Conservation (phyloP, 1,140 invertebrate species). For the Scaptomyza pallida region DNA sequence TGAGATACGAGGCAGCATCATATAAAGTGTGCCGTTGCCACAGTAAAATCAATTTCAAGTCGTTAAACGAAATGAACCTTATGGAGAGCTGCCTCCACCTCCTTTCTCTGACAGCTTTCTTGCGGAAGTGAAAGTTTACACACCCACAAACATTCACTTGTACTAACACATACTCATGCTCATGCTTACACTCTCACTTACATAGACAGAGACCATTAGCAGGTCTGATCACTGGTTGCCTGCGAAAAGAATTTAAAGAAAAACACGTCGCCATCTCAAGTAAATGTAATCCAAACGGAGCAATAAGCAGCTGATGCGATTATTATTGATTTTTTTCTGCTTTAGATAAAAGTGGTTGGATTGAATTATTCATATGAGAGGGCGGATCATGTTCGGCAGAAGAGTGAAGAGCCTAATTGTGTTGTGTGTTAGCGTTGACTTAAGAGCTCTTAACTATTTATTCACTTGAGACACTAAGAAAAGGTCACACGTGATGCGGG, state of each 20-base stretch:
- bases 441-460: conserved; percentile 54
- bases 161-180: conserved; percentile 7
- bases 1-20: conserved; percentile 46
- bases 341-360: conserved; percentile 51
- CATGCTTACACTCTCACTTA: neutral
- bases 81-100: conserved; percentile 49
- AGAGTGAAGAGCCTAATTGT: conserved; percentile 50
- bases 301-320: conserved; percentile 56
- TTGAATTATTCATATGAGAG: conserved; percentile 65
- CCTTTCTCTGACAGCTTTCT: conserved; percentile 19
- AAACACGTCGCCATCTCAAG: conserved; percentile 43
- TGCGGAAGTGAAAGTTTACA: conserved; percentile 42
- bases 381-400: neutral
- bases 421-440: conserved; percentile 32
- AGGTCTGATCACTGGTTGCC: conserved; percentile 24
- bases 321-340: conserved; percentile 76
- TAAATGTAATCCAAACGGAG: conserved; percentile 46
- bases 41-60: conserved; percentile 83
- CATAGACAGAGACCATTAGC: conserved; percentile 43
- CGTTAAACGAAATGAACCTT: conserved; percentile 84
- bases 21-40: conserved; percentile 71
- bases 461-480: conserved; percentile 42
- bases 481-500: conserved; percentile 56
- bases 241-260: conserved; percentile 62
- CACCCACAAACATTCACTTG: neutral